These are phyloP conservation scores for Anguilla pacifica DNA, from an alignment of 2,797 vertebrate species.

Conservation along the genomic window DNA sequence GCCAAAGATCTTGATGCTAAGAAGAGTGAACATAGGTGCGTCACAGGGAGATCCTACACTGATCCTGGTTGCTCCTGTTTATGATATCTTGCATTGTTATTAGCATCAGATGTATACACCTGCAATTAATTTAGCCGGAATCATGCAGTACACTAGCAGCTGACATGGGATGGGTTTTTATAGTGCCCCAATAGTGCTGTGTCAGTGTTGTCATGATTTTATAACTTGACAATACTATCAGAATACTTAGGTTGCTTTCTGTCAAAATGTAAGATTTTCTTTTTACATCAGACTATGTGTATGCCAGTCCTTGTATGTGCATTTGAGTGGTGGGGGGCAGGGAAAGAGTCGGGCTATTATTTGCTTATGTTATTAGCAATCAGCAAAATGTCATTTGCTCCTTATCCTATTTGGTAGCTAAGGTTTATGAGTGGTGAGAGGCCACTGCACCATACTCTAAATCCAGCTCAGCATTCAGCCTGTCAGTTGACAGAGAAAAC, in stretches of 20 bases:
- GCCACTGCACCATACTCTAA: not conserved
- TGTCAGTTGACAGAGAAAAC: not conserved
- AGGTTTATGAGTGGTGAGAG: not conserved
- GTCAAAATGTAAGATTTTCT: not conserved
- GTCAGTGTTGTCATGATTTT: not conserved
- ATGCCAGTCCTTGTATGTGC: not conserved
- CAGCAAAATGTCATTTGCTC: not conserved
- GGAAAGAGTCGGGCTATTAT: not conserved
- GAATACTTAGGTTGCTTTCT: not conserved
- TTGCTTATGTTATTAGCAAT: not conserved
- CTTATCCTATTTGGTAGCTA: not conserved
- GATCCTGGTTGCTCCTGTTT: constrained; percentile 20
- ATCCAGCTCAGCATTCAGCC: constrained; percentile 4
- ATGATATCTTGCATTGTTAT: not conserved
- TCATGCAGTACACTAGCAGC: not conserved
- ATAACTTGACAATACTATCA: not conserved
- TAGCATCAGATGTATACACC: not conserved
- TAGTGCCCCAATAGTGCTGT: not conserved
- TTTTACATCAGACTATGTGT: not conserved
- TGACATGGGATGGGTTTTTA: not conserved
- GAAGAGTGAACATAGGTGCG: not conserved
- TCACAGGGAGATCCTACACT: constrained; percentile 14
- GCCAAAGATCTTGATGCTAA: constrained; percentile 16
- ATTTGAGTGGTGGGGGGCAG: not conserved
- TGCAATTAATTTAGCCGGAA: not conserved